Base-by-base conservation (phyloP, 2,113 vertebrate genomes). In the Takifugu bimaculatus region DNA sequence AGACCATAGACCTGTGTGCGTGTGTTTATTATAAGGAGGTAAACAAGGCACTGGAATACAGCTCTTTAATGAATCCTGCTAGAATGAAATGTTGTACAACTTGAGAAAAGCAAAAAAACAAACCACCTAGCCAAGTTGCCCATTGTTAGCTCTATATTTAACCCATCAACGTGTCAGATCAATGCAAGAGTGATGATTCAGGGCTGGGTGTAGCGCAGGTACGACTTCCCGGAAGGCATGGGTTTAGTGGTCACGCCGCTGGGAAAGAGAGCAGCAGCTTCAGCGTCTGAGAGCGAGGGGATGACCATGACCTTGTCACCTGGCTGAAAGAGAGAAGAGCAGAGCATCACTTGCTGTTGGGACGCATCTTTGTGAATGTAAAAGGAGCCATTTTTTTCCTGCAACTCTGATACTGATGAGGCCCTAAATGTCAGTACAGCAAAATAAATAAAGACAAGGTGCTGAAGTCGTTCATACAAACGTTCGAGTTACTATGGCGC, bases 221-320 rank as follows among this genome's bases (percentile, higher is more conserved):
- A 99, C 29, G 92, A 94, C 85, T 96, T 98, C 82, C 94, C 94
- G 0, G 96, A 98, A 0, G 96, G 97, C 35, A 99, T 72, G 13
- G 95, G 93, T 87, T 94, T 94, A 0, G 93, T 94, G 68, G 89
- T 93, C 71, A 98, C 80, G 29, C 95, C 96, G 53, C 91, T 91
- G 15, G 94, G 93, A 81, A 97, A 99, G 6, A 96, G 85, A 43
- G 85, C 62, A 3, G 91, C 89, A 26, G 95, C 96, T 44, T 97
- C 95, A 1, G 92, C 93, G 0, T 95, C 93, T 1, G 94, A 85
- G 43, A 99, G 87, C 13, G 86, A 91, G 35, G 97, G 97, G 80
- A 96, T 89, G 0, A 99, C 95, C 96, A 99, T 98, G 73, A 95
- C 95, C 0, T 94, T 90, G 0, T 94, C 91, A 26, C 96, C 96